Conservation (phyloP, 2,113 vertebrate genomes). For the Neogobius melanostomus region DNA sequence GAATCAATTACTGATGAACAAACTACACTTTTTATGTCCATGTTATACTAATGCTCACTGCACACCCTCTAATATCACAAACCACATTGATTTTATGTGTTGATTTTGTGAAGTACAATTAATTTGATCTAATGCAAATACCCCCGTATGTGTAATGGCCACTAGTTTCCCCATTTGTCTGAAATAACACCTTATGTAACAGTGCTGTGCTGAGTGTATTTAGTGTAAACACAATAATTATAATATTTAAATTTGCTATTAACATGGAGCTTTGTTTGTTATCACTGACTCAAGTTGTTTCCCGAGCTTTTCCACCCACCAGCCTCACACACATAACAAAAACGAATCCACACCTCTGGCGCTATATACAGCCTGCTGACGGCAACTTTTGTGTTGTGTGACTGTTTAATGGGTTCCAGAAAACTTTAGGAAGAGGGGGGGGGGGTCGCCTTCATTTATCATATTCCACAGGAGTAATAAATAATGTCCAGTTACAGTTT, state of each 20-base stretch:
- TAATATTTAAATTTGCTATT: slow-evolving; percentile 5
- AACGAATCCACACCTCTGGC: slow-evolving; percentile 19
- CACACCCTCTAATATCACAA: background rate
- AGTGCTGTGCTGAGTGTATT: background rate
- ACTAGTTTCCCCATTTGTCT: background rate
- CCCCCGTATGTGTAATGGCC: slow-evolving; percentile 1
- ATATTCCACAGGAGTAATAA: background rate
- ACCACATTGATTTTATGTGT: background rate
- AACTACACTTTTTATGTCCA: background rate
- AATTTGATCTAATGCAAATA: background rate
- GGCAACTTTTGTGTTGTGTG: slow-evolving; percentile 19
- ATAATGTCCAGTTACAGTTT: too few relatives aligned
- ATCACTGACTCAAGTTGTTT: background rate
- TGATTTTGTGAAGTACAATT: background rate
- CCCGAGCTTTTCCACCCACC: slow-evolving; percentile 9
- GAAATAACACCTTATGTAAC: background rate
- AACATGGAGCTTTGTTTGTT: slow-evolving; percentile 14
- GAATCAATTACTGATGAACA: background rate
- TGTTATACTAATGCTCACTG: background rate
- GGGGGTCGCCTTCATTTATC: slow-evolving; percentile 14
- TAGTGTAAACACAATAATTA: background rate
- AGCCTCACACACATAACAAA: slow-evolving; percentile 4
- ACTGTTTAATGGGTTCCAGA: slow-evolving; percentile 21
- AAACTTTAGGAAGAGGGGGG: slow-evolving; percentile 22
- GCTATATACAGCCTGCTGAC: slow-evolving; percentile 31